phyloP scores from a whole-genome alignment of 1,140 invertebrate species.

The Diabrotica undecimpunctata region DNA sequence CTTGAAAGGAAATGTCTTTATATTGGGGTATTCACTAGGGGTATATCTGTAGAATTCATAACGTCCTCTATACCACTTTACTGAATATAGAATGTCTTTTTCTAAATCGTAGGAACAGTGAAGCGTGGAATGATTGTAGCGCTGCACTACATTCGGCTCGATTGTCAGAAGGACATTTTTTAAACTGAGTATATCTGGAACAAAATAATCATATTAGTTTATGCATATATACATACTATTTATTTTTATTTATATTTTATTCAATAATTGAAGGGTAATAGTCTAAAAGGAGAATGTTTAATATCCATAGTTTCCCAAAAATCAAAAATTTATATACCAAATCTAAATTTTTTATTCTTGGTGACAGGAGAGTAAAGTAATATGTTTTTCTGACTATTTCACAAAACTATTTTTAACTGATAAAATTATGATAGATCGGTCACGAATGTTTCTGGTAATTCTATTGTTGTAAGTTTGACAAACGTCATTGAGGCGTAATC shows the following conservation, averaged over 20 bases:
- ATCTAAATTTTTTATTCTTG: no score
- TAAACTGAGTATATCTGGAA: slow-evolving; percentile 46
- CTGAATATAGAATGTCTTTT: slow-evolving; percentile 64
- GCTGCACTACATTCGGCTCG: slow-evolving; percentile 58
- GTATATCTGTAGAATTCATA: slow-evolving; percentile 70
- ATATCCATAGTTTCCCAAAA: no score
- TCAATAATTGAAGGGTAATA: no score
- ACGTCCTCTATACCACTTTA: slow-evolving; percentile 75
- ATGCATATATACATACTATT: not conserved
- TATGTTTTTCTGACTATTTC: no score
- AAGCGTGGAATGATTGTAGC: slow-evolving; percentile 53
- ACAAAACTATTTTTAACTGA: no score
- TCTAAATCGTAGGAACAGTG: slow-evolving; percentile 68
- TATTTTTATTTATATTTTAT: not conserved
- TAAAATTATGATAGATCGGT: no score
- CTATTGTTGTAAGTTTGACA: no score
- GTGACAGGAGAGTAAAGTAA: no score
- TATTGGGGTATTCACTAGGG: slow-evolving; percentile 59
- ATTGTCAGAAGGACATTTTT: slow-evolving; percentile 52
- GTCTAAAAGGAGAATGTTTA: no score
- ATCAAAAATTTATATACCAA: no score
- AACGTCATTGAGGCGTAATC: no score
- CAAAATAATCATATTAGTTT: slow-evolving; percentile 2
- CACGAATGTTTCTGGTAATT: no score
- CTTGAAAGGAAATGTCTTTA: slow-evolving; percentile 63